Evolutionary conservation across 2,888 invertebrate genomes (phyloP).

Genomic region (Eristalis arbustorum): DNA sequence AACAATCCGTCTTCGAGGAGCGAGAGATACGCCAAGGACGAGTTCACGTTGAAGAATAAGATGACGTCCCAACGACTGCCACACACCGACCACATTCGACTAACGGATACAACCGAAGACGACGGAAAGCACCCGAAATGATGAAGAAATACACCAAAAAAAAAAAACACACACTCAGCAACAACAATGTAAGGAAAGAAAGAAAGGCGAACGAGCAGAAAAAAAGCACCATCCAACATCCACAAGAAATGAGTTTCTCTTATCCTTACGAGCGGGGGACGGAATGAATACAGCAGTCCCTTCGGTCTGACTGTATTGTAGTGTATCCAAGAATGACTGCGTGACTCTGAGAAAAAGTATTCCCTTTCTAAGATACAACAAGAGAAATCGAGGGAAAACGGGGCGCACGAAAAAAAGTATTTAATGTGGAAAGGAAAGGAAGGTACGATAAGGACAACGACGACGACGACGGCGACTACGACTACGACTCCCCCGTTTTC

Average conservation of each 20-base stretch:
- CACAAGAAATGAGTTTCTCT: background rate
- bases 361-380: constrained; percentile 63
- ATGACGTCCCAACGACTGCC: background rate
- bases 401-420: constrained; percentile 13
- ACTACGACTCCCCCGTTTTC: background rate
- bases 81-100: background rate
- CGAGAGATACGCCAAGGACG: constrained; percentile 34
- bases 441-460: constrained; percentile 47
- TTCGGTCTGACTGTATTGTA: constrained; percentile 74
- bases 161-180: background rate
- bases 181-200: too few relatives aligned
- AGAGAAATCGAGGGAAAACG: constrained; percentile 39
- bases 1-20: constrained; percentile 39
- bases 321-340: constrained; percentile 62
- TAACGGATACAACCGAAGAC: constrained; percentile 1
- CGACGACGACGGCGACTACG: constrained; percentile 5
- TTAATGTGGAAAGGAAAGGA: background rate
- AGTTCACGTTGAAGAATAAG: constrained; percentile 50
- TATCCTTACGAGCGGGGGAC: constrained; percentile 73
- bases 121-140: background rate
- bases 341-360: constrained; percentile 60
- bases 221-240: background rate
- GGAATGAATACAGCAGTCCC: constrained; percentile 75
- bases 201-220: too few relatives aligned
- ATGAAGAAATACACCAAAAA: constrained; percentile 8